phyloP scores from a whole-genome alignment of 2,113 vertebrate species.

The Aythya baeri region DNA sequence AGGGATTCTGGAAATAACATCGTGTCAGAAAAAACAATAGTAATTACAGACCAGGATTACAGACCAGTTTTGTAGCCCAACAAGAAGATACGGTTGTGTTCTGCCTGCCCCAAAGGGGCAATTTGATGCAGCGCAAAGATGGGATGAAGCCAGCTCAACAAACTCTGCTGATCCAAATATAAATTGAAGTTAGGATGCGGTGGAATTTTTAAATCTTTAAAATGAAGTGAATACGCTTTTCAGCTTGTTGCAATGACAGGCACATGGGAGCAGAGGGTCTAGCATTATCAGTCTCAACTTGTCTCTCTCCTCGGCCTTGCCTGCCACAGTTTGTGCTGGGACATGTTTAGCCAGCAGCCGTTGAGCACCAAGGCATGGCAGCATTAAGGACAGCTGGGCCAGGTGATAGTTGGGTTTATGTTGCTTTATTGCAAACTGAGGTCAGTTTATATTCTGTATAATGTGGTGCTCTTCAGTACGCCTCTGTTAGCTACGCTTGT shows the following conservation, averaged over 20 bases:
- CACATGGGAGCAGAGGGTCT: fast-evolving
- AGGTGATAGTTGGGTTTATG: background rate
- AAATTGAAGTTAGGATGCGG: background rate
- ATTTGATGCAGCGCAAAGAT: background rate
- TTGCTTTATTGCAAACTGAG: background rate
- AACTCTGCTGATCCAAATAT: background rate
- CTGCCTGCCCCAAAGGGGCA: background rate
- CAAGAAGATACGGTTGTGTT: fast-evolving
- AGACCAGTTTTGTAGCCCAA: background rate
- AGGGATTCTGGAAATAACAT: background rate
- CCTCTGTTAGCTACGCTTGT: background rate
- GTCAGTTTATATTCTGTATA: background rate
- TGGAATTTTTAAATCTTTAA: no score
- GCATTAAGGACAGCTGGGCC: background rate
- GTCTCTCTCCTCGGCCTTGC: background rate
- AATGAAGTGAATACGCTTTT: background rate
- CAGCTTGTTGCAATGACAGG: background rate
- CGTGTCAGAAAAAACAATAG: background rate
- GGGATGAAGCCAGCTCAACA: background rate
- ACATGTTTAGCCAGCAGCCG: background rate
- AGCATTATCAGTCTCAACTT: background rate
- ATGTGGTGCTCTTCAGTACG: background rate
- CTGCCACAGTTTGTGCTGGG: background rate
- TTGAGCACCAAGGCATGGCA: background rate
- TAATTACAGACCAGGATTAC: background rate